Evolutionary conservation across 2,113 vertebrate species (phyloP).

Genomic region (Alces alces): DNA sequence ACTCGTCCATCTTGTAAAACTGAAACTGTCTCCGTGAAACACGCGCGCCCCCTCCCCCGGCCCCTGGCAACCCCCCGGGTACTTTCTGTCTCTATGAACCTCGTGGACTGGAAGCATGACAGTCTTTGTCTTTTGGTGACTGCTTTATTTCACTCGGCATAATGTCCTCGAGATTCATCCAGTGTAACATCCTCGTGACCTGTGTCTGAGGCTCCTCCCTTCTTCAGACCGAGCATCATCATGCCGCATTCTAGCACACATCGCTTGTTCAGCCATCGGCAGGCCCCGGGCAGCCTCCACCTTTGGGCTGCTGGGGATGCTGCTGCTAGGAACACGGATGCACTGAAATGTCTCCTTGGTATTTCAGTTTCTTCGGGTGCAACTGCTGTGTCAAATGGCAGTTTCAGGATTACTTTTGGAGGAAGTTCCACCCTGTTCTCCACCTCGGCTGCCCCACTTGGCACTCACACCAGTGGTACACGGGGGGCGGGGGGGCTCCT

Average conservation of each 20-base stretch:
- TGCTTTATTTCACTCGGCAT: neutral
- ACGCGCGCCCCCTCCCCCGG: accelerated
- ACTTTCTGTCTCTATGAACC: accelerated
- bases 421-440: neutral
- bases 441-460: neutral
- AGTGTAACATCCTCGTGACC: accelerated
- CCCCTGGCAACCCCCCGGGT: neutral
- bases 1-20: neutral
- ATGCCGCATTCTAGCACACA: accelerated
- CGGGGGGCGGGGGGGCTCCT: neutral
- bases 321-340: accelerated
- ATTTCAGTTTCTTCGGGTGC: neutral
- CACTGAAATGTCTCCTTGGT: accelerated
- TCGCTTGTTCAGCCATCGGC: accelerated
- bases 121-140: neutral
- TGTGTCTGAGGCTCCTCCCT: neutral
- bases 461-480: accelerated
- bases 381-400: accelerated
- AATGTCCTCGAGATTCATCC: accelerated
- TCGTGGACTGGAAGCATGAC: accelerated
- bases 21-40: accelerated
- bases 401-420: neutral
- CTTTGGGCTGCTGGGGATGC: accelerated
- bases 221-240: accelerated
- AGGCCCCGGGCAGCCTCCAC: accelerated